These are phyloP conservation scores for Eretmocerus hayati DNA, from an alignment of 2,888 invertebrate species.

Conservation along the genomic window DNA sequence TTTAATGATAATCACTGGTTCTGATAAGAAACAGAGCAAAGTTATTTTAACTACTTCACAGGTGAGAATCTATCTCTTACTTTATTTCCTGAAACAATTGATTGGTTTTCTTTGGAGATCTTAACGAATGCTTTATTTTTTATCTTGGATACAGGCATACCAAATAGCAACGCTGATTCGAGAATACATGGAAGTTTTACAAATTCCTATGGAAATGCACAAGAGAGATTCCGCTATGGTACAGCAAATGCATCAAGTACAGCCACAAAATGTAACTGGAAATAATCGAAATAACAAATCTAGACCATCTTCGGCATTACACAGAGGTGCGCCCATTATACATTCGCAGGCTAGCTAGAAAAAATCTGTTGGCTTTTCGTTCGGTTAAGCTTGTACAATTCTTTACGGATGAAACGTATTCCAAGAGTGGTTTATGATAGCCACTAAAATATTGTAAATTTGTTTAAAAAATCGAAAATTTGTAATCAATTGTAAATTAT, in stretches of 20 bases:
- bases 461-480: slow-evolving; percentile 8
- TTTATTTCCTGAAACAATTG: no score
- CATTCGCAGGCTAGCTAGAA: slow-evolving; percentile 55
- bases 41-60: slow-evolving; percentile 89
- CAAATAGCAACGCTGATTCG: slow-evolving; percentile 88
- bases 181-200: slow-evolving; percentile 72
- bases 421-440: no score
- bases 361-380: background rate
- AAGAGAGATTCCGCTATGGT: slow-evolving; percentile 39
- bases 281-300: slow-evolving; percentile 37
- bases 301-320: slow-evolving; percentile 51
- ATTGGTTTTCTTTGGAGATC: no score
- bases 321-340: slow-evolving; percentile 53
- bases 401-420: no score
- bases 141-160: slow-evolving; percentile 60
- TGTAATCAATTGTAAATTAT: slow-evolving; percentile 20
- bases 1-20: slow-evolving; percentile 86
- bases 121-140: background rate
- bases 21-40: slow-evolving; percentile 86
- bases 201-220: slow-evolving; percentile 45
- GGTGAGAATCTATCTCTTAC: no score
- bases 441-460: no score
- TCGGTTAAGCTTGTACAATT: no score
- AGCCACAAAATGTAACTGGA: slow-evolving; percentile 25
- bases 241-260: slow-evolving; percentile 39